These are phyloP conservation scores for Arnoldichthys spilopterus DNA, from an alignment of 2,797 vertebrate species.

Conservation along the genomic window DNA sequence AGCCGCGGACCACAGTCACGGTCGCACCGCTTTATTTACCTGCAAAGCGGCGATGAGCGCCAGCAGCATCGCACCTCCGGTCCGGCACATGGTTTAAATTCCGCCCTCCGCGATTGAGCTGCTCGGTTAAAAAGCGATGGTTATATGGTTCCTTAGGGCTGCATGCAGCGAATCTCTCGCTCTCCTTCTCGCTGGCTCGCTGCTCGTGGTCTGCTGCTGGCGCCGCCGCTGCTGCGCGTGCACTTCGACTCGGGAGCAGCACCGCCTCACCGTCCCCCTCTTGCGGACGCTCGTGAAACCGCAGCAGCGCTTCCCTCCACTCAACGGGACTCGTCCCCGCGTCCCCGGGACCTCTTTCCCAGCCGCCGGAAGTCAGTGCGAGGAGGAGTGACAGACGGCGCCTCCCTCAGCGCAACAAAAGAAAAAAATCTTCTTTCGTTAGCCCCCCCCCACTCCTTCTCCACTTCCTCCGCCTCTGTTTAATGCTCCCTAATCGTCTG, in stretches of 20 bases:
- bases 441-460: constrained; percentile 47
- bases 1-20: constrained; percentile 3
- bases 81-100: constrained; percentile 60
- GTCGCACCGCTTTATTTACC: constrained; percentile 49
- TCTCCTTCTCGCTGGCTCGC: constrained; percentile 44
- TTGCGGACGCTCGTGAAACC: constrained; percentile 24
- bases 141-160: constrained; percentile 53
- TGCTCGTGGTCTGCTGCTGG: constrained; percentile 57
- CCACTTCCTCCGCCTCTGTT: constrained; percentile 18
- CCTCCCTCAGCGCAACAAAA: constrained; percentile 56
- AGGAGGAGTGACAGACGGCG: constrained; percentile 52
- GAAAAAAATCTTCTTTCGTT: constrained; percentile 55
- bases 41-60: constrained; percentile 63
- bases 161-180: constrained; percentile 56
- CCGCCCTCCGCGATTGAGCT: constrained; percentile 38
- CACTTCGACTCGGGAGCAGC: constrained; percentile 32
- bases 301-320: not conserved
- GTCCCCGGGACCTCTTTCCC: constrained; percentile 22
- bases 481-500: constrained; percentile 19
- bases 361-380: constrained; percentile 52
- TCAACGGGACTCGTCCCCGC: constrained; percentile 25
- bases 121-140: constrained; percentile 30
- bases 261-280: constrained; percentile 59
- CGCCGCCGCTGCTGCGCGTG: constrained; percentile 41
- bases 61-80: constrained; percentile 55